Conservation (phyloP, 2,888 invertebrate genomes). For the Drosophila paucipuncta region DNA sequence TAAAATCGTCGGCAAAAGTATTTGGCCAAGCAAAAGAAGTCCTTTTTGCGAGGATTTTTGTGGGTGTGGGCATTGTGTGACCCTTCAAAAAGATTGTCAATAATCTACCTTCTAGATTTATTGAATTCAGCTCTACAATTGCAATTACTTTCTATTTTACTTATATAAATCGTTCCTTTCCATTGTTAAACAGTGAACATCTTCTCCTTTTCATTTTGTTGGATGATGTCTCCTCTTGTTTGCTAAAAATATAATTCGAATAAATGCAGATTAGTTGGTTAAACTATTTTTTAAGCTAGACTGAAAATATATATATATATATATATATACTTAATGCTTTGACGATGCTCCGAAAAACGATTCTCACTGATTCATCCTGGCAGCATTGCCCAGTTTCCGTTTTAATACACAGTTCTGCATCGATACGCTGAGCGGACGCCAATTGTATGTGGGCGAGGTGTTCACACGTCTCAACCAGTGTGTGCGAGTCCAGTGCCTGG, state of each 20-base stretch:
- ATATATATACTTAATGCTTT: not conserved
- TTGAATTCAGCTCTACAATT: not conserved
- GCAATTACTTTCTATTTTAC: not conserved
- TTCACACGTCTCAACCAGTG: conserved; percentile 82
- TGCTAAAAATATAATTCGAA: not conserved
- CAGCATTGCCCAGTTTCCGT: conserved; percentile 25
- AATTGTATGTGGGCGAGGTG: conserved; percentile 82
- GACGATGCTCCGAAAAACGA: not conserved
- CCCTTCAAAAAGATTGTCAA: not conserved
- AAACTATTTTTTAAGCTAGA: not conserved
- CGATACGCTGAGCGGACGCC: conserved; percentile 78
- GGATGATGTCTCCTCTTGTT: not conserved
- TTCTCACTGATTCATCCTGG: conserved; percentile 1
- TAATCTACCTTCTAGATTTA: not conserved
- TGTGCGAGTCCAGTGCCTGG: conserved; percentile 83
- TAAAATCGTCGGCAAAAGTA: not conserved
- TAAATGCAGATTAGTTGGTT: not conserved
- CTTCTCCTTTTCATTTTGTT: not conserved
- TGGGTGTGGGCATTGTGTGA: not conserved
- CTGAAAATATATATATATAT: not conserved
- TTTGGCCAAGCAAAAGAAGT: not conserved
- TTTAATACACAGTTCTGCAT: conserved; percentile 63
- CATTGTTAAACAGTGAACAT: not conserved
- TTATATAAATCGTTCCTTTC: not conserved
- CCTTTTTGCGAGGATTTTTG: not conserved